A percentile compares a stretch with the other conserved stretches of the same genome.
Conservation (phyloP, 2,888 invertebrate genomes). For the Chesias legatella region DNA sequence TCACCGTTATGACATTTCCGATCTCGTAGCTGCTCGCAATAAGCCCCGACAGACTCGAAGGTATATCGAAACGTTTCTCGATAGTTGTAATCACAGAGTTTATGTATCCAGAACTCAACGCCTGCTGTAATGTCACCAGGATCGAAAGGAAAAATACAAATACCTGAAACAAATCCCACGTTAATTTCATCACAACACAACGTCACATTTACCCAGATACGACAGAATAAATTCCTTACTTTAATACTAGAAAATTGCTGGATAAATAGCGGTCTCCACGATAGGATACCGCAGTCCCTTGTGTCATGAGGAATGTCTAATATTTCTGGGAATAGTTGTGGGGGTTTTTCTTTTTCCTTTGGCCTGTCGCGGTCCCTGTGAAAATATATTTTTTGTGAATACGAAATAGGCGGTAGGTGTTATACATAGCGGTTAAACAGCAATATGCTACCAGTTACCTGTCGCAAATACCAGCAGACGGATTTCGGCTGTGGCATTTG, state of each 20-base stretch:
- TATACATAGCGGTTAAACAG: neutral
- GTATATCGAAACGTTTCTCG: slow-evolving; percentile 96
- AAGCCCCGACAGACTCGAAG: slow-evolving; percentile 94
- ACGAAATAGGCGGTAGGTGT: neutral
- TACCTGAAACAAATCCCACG: slow-evolving; percentile 78
- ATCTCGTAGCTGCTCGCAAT: slow-evolving; percentile 97
- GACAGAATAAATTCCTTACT: slow-evolving; percentile 62
- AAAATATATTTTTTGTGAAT: slow-evolving; percentile 23
- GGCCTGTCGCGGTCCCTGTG: slow-evolving; percentile 73
- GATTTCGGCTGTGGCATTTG: slow-evolving; percentile 91
- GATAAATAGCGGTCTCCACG: slow-evolving; percentile 91
- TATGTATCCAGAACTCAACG: slow-evolving; percentile 94
- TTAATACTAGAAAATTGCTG: slow-evolving; percentile 95
- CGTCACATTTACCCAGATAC: neutral
- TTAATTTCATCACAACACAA: slow-evolving; percentile 8
- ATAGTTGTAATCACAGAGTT: slow-evolving; percentile 98
- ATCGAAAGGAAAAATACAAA: slow-evolving; percentile 94
- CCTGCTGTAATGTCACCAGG: slow-evolving; percentile 94
- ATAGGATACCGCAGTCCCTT: slow-evolving; percentile 93
- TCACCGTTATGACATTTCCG: slow-evolving; percentile 96
- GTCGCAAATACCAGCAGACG: slow-evolving; percentile 86
- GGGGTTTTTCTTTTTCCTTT: slow-evolving; percentile 81
- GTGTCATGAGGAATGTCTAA: slow-evolving; percentile 84
- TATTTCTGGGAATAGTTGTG: slow-evolving; percentile 81
- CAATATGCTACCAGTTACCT: slow-evolving; percentile 57